Base-by-base conservation (phyloP, 1,140 invertebrate genomes). In the Zaprionus lachaisei region DNA sequence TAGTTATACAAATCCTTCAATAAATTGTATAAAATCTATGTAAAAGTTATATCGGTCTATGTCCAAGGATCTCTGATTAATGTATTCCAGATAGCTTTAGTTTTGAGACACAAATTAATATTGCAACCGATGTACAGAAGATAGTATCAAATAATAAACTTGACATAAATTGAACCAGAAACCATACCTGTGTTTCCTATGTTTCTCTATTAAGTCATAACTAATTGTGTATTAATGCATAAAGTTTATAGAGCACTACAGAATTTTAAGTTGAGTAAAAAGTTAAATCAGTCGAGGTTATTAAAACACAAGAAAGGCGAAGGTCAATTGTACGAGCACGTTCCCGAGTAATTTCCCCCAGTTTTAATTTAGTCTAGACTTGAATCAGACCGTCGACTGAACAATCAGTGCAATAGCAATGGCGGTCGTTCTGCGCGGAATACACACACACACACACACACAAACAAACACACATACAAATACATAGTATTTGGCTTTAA, bases 351-450 rank as follows among this genome's bases (percentile, higher is more conserved):
- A 58, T 67, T 74, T 72, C 64, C 38, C 73, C 71, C 71, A 72
- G 78, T 80, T 83, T 54, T 44, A 38, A 61, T 34, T 57, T 17
- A 79, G 84, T 87, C 84, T 87, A 87, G 84, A 87, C 84, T 80
- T 44, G 24, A 58, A 81, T 75, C 85, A 87, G 84, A 87, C 84
- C 69, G 34, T 67, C 72, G 38, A 51, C 47, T 51, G 44, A 44
- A 56, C 26, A n/a, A 56, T 70, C 17, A 62, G 49, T 17, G 56
- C 72, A 71, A 79, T 70, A 49, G 72, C 72, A 73, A 85, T 85
- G 82, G 82, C 82, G 83, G 79, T 79, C 56, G 71, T 54, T 56
- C n/a, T 49, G 44, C 17, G 17, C 7, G 17, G 17, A 22, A 12
- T 0, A 24, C 17, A 51, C 22, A 51, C 20, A 51, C 22, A 22